phyloP scores from a whole-genome alignment of 1,140 invertebrate species.

The Bombus confusus region DNA sequence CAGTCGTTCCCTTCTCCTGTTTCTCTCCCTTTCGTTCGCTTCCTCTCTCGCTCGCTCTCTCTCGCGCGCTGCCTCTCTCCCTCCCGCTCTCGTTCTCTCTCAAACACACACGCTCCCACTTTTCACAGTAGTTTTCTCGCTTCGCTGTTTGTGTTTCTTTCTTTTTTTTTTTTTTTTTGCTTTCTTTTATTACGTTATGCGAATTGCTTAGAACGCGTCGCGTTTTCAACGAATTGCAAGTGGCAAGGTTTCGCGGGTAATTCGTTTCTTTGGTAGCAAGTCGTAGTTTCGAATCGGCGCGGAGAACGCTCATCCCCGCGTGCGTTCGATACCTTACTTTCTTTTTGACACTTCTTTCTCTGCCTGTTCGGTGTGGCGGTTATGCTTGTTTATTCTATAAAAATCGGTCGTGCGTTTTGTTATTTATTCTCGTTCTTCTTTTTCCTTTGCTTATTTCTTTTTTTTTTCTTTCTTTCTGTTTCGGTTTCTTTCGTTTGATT shows the following conservation, averaged over 20 bases:
- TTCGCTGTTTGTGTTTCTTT: not conserved
- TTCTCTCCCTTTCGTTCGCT: not conserved
- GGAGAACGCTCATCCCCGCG: constrained; percentile 2
- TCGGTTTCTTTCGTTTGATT: not conserved
- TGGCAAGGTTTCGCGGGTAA: constrained; percentile 57
- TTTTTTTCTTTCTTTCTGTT: not conserved
- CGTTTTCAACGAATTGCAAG: constrained; percentile 67
- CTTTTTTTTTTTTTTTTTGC: constrained; percentile 15
- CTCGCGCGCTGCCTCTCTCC: constrained; percentile 6
- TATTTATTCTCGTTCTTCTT: constrained; percentile 25
- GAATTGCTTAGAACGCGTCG: constrained; percentile 66
- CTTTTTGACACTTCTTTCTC: constrained; percentile 8
- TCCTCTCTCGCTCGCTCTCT: not conserved
- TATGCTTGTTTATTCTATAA: not conserved
- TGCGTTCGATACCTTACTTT: not conserved
- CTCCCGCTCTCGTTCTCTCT: constrained; percentile 17
- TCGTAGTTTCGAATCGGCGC: not conserved
- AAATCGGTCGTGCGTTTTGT: constrained; percentile 23
- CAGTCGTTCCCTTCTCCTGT: constrained; percentile 37
- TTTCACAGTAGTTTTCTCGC: constrained; percentile 7
- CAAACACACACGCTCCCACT: constrained; percentile 49
- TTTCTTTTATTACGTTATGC: constrained; percentile 50
- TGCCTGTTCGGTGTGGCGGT: constrained; percentile 15
- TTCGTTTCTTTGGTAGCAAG: not conserved
- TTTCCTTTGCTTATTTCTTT: constrained; percentile 19